Base-by-base conservation (phyloP, 2,113 vertebrate genomes). In the Panthera leo region DNA sequence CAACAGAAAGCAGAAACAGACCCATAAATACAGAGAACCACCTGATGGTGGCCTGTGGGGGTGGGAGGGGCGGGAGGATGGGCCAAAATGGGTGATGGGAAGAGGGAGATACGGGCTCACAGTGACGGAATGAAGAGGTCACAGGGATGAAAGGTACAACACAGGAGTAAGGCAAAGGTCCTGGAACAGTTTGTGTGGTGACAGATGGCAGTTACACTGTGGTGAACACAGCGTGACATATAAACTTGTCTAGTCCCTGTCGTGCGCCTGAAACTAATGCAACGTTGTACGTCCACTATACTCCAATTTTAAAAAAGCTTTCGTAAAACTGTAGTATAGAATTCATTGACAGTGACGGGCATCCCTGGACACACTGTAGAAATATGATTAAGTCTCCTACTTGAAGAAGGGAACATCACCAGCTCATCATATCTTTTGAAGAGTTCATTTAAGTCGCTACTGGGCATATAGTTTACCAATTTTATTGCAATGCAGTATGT, bases 321-420 rank as follows among this genome's bases (percentile, higher is more conserved):
- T 29, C 58, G 7, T 5, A 25, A 14, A 31, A 34, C 27, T 4
- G 1, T 2, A 5, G 76, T 0, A 1, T 0, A 16, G 48, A 23
- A 6, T 7, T 36, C 55, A 2, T 0, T 12, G 68, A 18, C 31
- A 5, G 25, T 6, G 6, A 31, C 0, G 42, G 31, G 68, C 11
- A 5, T 61, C 58, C 85, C 80, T 16, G 5, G 75, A n/a, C 4
- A 18, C 18, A 23, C 3, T 2, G 2, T 7, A 39, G 68, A 76
- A 25, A 58, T 31, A 14, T 0, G 58, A 4, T 19, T 48, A 51
- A 11, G 31, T 29, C 45, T 75, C 67, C 53, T 55, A n/a, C 14
- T 29, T 12, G 1, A n/a, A 31, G 29, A 63, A 71, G 71, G 14
- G 23, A 34, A 7, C 27, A 12, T 4, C 21, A 9, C 2, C n/a